Percentiles rank a stretch among this genome's conserved stretches.
phyloP scores from a whole-genome alignment of 2,113 vertebrate species.

The Lepus timidus region DNA sequence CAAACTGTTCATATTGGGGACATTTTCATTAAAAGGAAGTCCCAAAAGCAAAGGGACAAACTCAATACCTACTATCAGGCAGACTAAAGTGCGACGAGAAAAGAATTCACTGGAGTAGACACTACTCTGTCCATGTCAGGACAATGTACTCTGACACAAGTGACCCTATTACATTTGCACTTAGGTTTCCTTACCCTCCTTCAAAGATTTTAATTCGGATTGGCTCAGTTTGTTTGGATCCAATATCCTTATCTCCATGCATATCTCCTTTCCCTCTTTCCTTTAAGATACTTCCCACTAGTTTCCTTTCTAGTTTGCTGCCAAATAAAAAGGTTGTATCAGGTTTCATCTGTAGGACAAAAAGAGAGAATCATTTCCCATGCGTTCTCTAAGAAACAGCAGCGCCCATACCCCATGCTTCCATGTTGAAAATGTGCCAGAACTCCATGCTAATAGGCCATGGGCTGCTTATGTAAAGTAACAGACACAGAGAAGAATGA shows the following conservation, averaged over 20 bases:
- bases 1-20: neutral
- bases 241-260: conserved; percentile 95
- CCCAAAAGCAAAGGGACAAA: neutral
- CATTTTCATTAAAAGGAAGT: conserved; percentile 65
- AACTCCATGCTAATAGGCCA: neutral
- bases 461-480: neutral
- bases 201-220: conserved; percentile 99
- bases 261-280: conserved; percentile 96
- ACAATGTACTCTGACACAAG: conserved; percentile 65
- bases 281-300: conserved; percentile 94
- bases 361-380: conserved; percentile 84
- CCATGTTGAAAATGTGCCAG: neutral
- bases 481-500: neutral
- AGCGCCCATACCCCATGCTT: neutral
- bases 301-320: conserved; percentile 94
- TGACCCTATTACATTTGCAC: conserved; percentile 75
- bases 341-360: conserved; percentile 93
- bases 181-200: conserved; percentile 94
- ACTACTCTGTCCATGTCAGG: conserved; percentile 57
- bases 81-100: conserved; percentile 66
- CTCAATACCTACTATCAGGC: neutral
- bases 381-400: neutral
- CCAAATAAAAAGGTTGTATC: conserved; percentile 95
- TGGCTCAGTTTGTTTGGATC: conserved; percentile 94
- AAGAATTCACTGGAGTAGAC: conserved; percentile 15